phyloP scores from a whole-genome alignment of 2,888 invertebrate genomes.

The Dorcus parallelipipedus region DNA sequence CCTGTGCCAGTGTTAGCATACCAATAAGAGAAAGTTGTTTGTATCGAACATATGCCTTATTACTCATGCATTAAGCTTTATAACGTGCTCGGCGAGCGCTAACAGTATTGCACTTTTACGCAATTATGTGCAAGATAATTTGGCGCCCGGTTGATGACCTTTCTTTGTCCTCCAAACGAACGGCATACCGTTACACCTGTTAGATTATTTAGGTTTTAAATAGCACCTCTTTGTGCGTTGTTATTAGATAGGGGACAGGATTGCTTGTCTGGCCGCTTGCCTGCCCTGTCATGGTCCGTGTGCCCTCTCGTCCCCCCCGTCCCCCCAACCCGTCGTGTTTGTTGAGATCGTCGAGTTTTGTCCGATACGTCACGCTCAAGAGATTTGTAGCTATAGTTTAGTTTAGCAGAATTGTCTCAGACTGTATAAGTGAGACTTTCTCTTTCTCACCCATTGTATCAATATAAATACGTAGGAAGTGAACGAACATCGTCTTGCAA shows the following conservation, averaged over 20 bases:
- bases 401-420: slow-evolving; percentile 11
- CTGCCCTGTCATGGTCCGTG: slow-evolving; percentile 23
- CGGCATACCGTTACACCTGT: slow-evolving; percentile 32
- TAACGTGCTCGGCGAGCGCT: slow-evolving; percentile 4
- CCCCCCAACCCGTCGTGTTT: background rate
- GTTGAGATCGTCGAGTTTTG: slow-evolving; percentile 12
- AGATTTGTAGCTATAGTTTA: slow-evolving; percentile 14
- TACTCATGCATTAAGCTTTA: background rate
- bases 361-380: slow-evolving; percentile 12
- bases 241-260: slow-evolving; percentile 18
- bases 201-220: slow-evolving; percentile 23
- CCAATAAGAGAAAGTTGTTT: slow-evolving; percentile 21
- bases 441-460: slow-evolving; percentile 10
- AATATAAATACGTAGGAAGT: background rate
- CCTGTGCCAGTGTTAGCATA: slow-evolving; percentile 16
- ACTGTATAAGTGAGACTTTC: slow-evolving; percentile 3
- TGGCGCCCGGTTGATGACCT: slow-evolving; percentile 36
- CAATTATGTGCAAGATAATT: slow-evolving; percentile 23
- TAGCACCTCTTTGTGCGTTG: slow-evolving; percentile 18
- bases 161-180: slow-evolving; percentile 32
- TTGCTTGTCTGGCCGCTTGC: slow-evolving; percentile 3
- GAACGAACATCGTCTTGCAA: background rate
- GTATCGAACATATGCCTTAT: slow-evolving; percentile 5
- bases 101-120: slow-evolving; percentile 23
- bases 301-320: slow-evolving; percentile 5